Evolutionary conservation across 1,140 invertebrate genomes (phyloP).

Genomic region (Oreohelix idahoensis): DNA sequence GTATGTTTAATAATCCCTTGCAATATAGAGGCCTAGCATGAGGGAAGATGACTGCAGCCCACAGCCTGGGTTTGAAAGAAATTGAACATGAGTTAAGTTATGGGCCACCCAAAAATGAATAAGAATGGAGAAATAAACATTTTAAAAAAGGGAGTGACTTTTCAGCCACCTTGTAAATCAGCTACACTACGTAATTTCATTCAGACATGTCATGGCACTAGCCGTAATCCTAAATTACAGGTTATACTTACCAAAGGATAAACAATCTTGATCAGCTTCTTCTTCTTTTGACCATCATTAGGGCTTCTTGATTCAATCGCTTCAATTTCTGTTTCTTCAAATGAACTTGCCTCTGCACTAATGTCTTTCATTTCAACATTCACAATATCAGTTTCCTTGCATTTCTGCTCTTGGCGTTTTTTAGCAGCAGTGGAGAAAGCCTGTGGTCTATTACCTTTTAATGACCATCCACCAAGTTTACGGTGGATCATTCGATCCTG

Average conservation of each 20-base stretch:
- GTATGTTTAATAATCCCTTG: no score
- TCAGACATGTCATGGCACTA: no score
- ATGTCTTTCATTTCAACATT: slow-evolving; percentile 3
- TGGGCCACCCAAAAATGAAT: no score
- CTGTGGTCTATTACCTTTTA: slow-evolving; percentile 31
- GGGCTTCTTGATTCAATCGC: neutral
- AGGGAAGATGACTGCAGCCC: no score
- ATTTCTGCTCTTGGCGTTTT: slow-evolving; percentile 42
- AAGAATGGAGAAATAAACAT: no score
- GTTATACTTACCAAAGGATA: slow-evolving; percentile 30
- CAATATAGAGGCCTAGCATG: no score
- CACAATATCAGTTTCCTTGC: neutral
- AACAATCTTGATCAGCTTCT: slow-evolving; percentile 11
- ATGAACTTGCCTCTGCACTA: neutral
- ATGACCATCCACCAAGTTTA: slow-evolving; percentile 54
- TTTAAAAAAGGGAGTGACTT: no score
- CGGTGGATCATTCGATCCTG: slow-evolving; percentile 53
- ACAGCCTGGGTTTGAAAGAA: no score
- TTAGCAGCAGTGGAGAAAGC: slow-evolving; percentile 10
- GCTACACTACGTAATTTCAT: no score
- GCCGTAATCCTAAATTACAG: neutral
- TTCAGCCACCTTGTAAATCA: no score
- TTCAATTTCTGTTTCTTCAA: neutral
- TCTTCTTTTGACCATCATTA: slow-evolving; percentile 14
- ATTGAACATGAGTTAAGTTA: no score